Evolutionary conservation across 2,797 vertebrate genomes (phyloP), one percentile per base, ranked within the genome.

Genomic region (Caiman crocodilus): DNA sequence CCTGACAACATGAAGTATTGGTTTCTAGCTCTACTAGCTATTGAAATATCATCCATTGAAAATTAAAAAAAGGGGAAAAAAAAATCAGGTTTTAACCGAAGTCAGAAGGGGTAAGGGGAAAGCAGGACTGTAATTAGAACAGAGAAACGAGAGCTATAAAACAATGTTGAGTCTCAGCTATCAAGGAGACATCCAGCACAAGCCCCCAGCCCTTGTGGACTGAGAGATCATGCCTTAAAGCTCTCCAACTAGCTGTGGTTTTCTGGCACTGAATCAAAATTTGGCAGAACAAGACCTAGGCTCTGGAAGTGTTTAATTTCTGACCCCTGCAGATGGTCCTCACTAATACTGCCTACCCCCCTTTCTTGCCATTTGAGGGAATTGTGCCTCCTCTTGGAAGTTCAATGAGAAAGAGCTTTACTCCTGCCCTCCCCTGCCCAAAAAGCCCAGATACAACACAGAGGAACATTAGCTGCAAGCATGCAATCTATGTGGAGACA

Each of bases 381-480:
- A 95, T 87, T 96, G 79, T 42, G 63, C 88, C 91, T 93, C 92
- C 91, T 90, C 79, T 65, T 93, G 93, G 84, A 91, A 85, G 89
- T 96, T 95, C 79, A 93, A 73, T 5, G 69, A 97, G 81, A 87
- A 90, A 50, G 87, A 79, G 92, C 94, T 71, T 89, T 84, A 92
- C 11, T 63, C 91, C 90, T 92, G 82, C 82, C 93, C 71, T 87
- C 69, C 73, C 57, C 8, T 35, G 61, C 26, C 79, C 69, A 74
- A 79, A 94, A 95, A 77, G 80, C 50, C 73, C 77, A 92, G 50
- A 80, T 57, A 58, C 2, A 17, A 59, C 7, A 78, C 74, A 60
- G 1, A 6, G 80, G 57, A 92, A 90, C 80, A 32, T 87, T 94
- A 97, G 96, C 89, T 95, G 93, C 92, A 97, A 95, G 93, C 92